Percentiles rank a stretch among this genome's conserved stretches.
phyloP scores from a whole-genome alignment of 2,113 vertebrate species.

The Notothenia rossii region DNA sequence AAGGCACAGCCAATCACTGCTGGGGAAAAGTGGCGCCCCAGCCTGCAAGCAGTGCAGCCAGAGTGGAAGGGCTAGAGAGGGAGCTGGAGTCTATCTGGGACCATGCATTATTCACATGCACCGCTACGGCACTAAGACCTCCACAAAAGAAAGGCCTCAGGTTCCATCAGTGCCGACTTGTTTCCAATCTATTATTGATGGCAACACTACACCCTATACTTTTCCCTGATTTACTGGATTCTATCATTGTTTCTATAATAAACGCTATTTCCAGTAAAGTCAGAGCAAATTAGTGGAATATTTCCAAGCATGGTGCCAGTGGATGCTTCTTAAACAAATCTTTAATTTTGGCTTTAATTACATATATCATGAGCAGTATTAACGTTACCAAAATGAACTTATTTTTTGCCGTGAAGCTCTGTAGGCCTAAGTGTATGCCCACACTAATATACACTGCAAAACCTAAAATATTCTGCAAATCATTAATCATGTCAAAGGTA shows the following conservation, averaged over 20 bases:
- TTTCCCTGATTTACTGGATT: constrained; percentile 83
- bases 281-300: constrained; percentile 70
- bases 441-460: constrained; percentile 21
- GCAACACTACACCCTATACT: constrained; percentile 81
- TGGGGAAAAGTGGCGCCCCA: constrained; percentile 72
- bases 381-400: constrained; percentile 19
- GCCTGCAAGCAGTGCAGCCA: constrained; percentile 65
- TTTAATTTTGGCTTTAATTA: constrained; percentile 60
- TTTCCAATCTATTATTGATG: constrained; percentile 85
- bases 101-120: constrained; percentile 84
- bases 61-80: constrained; percentile 71
- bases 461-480: constrained; percentile 56
- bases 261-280: constrained; percentile 80
- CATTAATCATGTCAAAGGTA: constrained; percentile 72
- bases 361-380: constrained; percentile 39
- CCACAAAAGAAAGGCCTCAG: constrained; percentile 80
- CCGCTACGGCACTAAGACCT: constrained; percentile 81
- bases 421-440: neutral
- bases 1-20: constrained; percentile 79
- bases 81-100: constrained; percentile 74
- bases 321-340: constrained; percentile 47
- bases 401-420: neutral
- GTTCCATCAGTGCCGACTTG: constrained; percentile 81
- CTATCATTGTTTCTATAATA: constrained; percentile 81
- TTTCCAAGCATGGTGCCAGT: constrained; percentile 66